Conservation (phyloP, 2,113 vertebrate genomes). For the Circaetus cinerascens region DNA sequence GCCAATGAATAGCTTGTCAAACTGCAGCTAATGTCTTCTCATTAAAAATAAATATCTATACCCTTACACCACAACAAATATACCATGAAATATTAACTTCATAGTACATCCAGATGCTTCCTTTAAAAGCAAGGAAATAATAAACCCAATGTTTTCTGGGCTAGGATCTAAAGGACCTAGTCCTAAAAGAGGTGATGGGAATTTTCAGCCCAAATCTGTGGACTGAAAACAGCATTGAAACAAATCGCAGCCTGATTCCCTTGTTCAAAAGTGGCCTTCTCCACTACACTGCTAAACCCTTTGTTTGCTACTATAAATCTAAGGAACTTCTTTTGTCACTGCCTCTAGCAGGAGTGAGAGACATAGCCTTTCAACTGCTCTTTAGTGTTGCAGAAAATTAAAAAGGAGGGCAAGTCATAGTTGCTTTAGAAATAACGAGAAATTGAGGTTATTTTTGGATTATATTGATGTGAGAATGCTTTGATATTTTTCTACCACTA, state of each 20-base stretch:
- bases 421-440: background rate
- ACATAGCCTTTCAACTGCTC: background rate
- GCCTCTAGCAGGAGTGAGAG: background rate
- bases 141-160: background rate
- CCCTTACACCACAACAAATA: background rate
- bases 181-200: background rate
- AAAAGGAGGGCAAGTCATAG: background rate
- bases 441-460: background rate
- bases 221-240: background rate
- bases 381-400: background rate
- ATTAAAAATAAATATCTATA: background rate
- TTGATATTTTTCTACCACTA: background rate
- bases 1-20: background rate
- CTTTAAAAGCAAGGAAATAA: background rate
- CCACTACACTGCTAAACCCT: background rate
- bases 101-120: background rate
- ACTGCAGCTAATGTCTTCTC: background rate
- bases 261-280: background rate
- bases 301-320: background rate
- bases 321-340: background rate
- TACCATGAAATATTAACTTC: background rate
- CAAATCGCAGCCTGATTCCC: background rate
- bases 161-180: background rate
- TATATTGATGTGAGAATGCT: background rate
- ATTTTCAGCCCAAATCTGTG: background rate